Base-by-base conservation (phyloP, 2,113 vertebrate species). In the Takifugu bimaculatus region DNA sequence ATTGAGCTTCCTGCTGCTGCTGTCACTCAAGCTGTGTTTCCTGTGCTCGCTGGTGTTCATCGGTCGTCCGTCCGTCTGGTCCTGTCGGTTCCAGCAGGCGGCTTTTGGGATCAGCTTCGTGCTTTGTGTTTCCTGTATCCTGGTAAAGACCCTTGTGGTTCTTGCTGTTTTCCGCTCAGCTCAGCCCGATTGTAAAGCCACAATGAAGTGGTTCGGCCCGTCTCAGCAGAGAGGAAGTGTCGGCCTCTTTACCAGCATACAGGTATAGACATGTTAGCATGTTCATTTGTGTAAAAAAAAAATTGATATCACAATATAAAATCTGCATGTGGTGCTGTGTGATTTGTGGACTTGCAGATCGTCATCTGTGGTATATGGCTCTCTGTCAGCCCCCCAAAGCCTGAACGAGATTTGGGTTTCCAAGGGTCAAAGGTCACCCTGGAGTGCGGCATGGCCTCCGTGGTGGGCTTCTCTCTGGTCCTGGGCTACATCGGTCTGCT, bases 61-160 rank as follows among this genome's bases (percentile, higher is more conserved):
- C 15, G 88, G 88, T 2, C 88, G 73, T 26, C 89, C 88, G 3
- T 70, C 55, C 48, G 67, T 45, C 45, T 87, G 85, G 87, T 58
- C 89, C 3, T 92, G 90, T 70, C 85, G 82, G 65, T 81, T 92
- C 72, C 85, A 89, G 60, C 90, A 92, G 60, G 85, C 85, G 26
- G 86, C 85, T 13, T 92, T 91, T 76, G 88, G 90, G 56, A 89
- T 92, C 65, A 88, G 83, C 65, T 91, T 92, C 74, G 88, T 88
- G 1, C 74, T 92, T 13, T 88, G 85, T 50, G 64, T 92, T 54
- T 90, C 90, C 39, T 90, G 88, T 65, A 87, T 92, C 20, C 79
- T 84, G 60, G 85, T 89, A 3, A 92, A 92, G 53, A 92, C 90
- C 6, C 79, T 92, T 13, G 90, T 90, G 39, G 90, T 91, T 32